A percentile compares a stretch with the other conserved stretches of the same genome.
phyloP scores from a whole-genome alignment of 2,888 invertebrate genomes.

The Elegia similella region DNA sequence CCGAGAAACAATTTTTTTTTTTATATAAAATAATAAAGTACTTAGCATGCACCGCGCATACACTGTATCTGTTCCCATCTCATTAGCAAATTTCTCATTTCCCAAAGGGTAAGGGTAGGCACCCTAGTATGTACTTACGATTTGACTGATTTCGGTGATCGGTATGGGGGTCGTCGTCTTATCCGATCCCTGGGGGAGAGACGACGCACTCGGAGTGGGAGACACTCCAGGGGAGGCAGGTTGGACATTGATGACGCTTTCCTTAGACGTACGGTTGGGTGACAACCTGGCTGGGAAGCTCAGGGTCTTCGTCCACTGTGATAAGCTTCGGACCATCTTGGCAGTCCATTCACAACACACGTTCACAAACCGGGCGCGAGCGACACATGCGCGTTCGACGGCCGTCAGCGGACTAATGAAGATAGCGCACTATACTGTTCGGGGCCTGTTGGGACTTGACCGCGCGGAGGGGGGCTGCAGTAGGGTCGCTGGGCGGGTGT shows the following conservation, averaged over 20 bases:
- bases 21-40: conserved; percentile 44
- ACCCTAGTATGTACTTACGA: conserved; percentile 74
- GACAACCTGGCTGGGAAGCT: conserved; percentile 93
- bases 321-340: conserved; percentile 92
- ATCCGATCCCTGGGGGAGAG: conserved; percentile 80
- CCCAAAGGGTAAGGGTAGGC: conserved; percentile 3
- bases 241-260: conserved; percentile 83
- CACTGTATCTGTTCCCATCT: conserved; percentile 25
- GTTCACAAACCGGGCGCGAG: conserved; percentile 59
- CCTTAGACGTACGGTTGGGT: conserved; percentile 90
- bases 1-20: conserved; percentile 43
- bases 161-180: conserved; percentile 81
- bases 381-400: conserved; percentile 55
- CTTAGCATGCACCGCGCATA: conserved; percentile 47
- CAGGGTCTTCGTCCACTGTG: conserved; percentile 95
- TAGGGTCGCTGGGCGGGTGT: conserved; percentile 31
- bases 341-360: conserved; percentile 74
- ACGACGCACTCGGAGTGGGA: conserved; percentile 83
- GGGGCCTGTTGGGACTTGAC: conserved; percentile 66
- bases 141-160: conserved; percentile 86
- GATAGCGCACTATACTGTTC: conserved; percentile 6
- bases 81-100: conserved; percentile 25
- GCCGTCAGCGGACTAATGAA: conserved; percentile 64
- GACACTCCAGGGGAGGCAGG: conserved; percentile 80
- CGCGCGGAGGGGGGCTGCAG: conserved; percentile 38